Evolutionary conservation across 2,797 vertebrate genomes (phyloP).

Genomic region (Oreonectes daqikongensis): DNA sequence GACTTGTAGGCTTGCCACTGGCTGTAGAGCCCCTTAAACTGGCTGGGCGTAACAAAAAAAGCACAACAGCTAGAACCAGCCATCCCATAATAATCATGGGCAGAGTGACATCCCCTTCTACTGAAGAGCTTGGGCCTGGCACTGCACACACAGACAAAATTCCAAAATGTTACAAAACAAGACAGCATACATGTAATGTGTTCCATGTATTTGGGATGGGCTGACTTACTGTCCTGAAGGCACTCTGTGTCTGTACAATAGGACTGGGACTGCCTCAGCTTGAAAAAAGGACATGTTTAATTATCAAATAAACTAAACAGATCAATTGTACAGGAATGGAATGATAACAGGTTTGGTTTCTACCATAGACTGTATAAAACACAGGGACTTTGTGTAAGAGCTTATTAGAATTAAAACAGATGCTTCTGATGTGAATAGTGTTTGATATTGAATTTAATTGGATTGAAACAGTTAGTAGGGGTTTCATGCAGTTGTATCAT

Average conservation of each 20-base stretch:
- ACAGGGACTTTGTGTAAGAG: not conserved
- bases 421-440: not conserved
- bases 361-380: too few relatives aligned
- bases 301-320: not conserved
- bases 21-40: slow-evolving; percentile 83
- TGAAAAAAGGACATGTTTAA: slow-evolving; percentile 48
- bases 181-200: not conserved
- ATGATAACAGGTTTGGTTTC: not conserved
- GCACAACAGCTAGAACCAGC: slow-evolving; percentile 86
- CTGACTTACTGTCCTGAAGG: slow-evolving; percentile 76
- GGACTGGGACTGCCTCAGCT: slow-evolving; percentile 96
- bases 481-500: too few relatives aligned
- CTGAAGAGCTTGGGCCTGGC: slow-evolving; percentile 84
- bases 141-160: slow-evolving; percentile 72
- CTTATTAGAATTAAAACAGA: not conserved
- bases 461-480: not conserved
- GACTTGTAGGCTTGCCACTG: slow-evolving; percentile 81
- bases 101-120: slow-evolving; percentile 81
- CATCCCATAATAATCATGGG: slow-evolving; percentile 93
- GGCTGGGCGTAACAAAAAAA: slow-evolving; percentile 90
- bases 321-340: not conserved
- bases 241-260: slow-evolving; percentile 83
- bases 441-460: not conserved
- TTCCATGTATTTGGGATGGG: not conserved
- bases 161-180: slow-evolving; percentile 14